Conservation (phyloP, 2,888 invertebrate species). For the Didymodactylos carnosus region DNA sequence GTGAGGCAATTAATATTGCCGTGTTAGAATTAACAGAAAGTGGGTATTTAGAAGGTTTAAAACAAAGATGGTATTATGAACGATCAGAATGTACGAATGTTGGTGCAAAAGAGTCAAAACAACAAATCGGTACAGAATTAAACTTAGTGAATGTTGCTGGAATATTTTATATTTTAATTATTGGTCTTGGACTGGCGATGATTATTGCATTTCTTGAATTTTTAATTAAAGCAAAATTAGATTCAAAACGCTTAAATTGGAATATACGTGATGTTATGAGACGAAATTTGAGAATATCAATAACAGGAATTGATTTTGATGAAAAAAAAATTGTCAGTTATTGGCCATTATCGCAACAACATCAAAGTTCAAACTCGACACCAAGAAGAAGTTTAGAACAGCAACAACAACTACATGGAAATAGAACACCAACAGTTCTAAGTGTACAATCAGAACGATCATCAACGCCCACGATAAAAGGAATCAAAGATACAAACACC, state of each 20-base stretch:
- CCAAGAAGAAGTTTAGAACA: neutral
- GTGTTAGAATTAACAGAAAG: conserved; percentile 70
- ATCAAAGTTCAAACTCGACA: neutral
- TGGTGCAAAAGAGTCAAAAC: conserved; percentile 19
- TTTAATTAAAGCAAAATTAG: conserved; percentile 52
- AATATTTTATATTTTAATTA: conserved; percentile 90
- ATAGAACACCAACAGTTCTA: neutral
- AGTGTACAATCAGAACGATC: neutral
- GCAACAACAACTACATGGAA: too few relatives aligned
- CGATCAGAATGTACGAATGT: conserved; percentile 38
- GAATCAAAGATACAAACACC: neutral
- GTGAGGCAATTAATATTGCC: conserved; percentile 75
- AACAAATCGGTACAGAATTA: conserved; percentile 43
- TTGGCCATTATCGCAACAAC: neutral
- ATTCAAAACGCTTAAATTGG: conserved; percentile 19
- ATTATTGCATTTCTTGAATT: conserved; percentile 80
- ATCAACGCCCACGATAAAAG: neutral
- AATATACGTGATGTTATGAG: neutral
- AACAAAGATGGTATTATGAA: conserved; percentile 90
- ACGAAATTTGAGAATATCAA: neutral
- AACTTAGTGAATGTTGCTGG: conserved; percentile 91
- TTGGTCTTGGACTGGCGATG: conserved; percentile 69
- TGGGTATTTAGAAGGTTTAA: conserved; percentile 68
- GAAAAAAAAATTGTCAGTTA: neutral
- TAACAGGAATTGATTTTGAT: neutral